Conservation (phyloP, 2,113 vertebrate species). For the Naja naja region DNA sequence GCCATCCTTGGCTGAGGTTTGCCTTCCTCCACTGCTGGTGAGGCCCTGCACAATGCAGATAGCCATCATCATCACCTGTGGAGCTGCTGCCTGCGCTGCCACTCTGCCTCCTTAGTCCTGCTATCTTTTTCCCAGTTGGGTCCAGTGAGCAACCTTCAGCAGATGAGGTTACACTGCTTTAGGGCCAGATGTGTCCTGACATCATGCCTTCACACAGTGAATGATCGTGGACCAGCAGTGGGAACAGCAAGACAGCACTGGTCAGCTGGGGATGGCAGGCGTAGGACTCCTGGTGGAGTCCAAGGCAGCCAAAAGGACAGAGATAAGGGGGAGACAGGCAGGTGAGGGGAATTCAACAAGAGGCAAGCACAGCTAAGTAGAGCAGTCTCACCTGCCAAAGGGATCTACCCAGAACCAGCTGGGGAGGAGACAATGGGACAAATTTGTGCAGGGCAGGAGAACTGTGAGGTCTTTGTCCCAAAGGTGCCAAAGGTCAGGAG, state of each 20-base stretch:
- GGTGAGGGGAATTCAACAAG: background rate
- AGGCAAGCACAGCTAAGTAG: background rate
- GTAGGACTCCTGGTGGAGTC: background rate
- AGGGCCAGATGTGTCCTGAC: background rate
- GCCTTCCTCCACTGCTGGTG: background rate
- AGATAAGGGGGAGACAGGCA: background rate
- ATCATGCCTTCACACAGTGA: background rate
- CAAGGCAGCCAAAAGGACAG: background rate
- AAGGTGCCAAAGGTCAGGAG: too few relatives aligned
- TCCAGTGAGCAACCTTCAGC: background rate
- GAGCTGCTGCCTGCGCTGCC: background rate
- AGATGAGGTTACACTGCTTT: background rate
- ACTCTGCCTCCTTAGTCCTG: background rate
- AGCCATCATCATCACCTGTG: background rate
- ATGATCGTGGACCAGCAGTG: background rate
- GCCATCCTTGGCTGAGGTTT: background rate
- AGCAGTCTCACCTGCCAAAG: background rate
- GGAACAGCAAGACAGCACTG: background rate
- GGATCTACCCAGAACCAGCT: background rate
- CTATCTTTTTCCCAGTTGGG: background rate
- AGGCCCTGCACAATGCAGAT: background rate
- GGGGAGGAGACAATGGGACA: background rate
- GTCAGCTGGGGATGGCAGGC: background rate
- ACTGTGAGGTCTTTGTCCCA: background rate
- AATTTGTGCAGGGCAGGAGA: background rate